phyloP scores from a whole-genome alignment of 2,113 vertebrate genomes.

The crab-eating macaque (Macaca fascicularis) region DNA sequence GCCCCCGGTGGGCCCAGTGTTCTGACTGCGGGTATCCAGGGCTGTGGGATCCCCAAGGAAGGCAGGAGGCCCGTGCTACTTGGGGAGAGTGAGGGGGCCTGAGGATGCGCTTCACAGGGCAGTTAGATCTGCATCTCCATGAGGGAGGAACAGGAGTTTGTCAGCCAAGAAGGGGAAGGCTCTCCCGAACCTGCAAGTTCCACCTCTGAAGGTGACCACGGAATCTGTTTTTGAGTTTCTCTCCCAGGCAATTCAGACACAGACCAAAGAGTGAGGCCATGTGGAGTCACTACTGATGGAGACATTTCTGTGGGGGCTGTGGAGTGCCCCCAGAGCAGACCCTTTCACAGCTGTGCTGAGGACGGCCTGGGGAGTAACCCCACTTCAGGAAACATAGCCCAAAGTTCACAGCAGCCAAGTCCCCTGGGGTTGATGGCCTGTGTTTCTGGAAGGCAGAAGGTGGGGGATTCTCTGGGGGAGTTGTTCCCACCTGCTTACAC shows the following conservation, averaged over 20 bases:
- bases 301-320: background rate
- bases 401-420: background rate
- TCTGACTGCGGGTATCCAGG: background rate
- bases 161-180: background rate
- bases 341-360: background rate
- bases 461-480: too few species aligned
- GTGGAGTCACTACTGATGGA: background rate
- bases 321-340: background rate
- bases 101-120: background rate
- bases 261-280: background rate
- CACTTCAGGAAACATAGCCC: background rate
- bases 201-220: background rate
- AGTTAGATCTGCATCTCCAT: background rate
- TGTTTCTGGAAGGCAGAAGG: background rate
- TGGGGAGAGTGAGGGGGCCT: background rate
- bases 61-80: background rate
- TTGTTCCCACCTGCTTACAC: background rate
- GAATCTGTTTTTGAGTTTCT: background rate
- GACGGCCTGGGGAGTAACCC: background rate
- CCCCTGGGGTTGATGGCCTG: background rate
- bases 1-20: rapidly evolving
- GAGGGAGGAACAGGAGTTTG: background rate
- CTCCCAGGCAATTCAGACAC: background rate
- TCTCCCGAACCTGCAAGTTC: background rate
- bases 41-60: background rate